Conservation (phyloP, 2,888 invertebrate species). For the Caradrina kadenii region DNA sequence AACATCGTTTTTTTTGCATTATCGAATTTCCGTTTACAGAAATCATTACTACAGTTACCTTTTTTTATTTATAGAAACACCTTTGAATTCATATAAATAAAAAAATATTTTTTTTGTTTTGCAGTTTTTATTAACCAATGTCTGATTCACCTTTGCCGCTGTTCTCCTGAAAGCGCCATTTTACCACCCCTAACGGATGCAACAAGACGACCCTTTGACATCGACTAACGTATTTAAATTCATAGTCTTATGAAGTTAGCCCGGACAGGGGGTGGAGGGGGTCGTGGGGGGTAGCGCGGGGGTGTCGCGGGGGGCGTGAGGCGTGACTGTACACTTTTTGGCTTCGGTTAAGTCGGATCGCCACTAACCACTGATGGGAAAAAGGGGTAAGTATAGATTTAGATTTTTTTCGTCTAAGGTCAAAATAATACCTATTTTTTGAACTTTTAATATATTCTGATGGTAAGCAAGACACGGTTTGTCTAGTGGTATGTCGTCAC, state of each 20-base stretch:
- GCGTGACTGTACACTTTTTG: conserved; percentile 91
- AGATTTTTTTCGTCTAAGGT: too few relatives aligned
- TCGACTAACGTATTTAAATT: conserved; percentile 90
- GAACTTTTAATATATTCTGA: too few relatives aligned
- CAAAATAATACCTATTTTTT: too few relatives aligned
- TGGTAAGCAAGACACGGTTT: too few relatives aligned
- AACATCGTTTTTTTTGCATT: too few relatives aligned
- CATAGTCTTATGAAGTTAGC: conserved; percentile 90
- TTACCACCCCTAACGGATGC: conserved; percentile 76
- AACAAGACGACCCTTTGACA: conserved; percentile 87
- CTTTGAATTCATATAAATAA: too few relatives aligned
- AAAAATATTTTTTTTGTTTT: too few relatives aligned
- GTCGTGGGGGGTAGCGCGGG: conserved; percentile 52
- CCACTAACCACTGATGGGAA: conserved; percentile 72
- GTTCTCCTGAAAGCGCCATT: conserved; percentile 64
- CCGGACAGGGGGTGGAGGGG: conserved; percentile 68
- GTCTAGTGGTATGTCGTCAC: too few relatives aligned
- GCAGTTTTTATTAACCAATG: too few relatives aligned
- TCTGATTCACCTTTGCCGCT: conserved; percentile 7
- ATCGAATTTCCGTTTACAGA: too few relatives aligned
- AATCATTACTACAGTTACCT: too few relatives aligned
- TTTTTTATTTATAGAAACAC: too few relatives aligned
- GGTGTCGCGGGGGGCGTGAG: conserved; percentile 70
- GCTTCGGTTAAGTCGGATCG: conserved; percentile 89
- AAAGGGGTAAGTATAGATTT: conserved; percentile 64